These are phyloP conservation scores for Sebastes melanostomus DNA, from an alignment of 2,797 vertebrate species.

Conservation along the genomic window DNA sequence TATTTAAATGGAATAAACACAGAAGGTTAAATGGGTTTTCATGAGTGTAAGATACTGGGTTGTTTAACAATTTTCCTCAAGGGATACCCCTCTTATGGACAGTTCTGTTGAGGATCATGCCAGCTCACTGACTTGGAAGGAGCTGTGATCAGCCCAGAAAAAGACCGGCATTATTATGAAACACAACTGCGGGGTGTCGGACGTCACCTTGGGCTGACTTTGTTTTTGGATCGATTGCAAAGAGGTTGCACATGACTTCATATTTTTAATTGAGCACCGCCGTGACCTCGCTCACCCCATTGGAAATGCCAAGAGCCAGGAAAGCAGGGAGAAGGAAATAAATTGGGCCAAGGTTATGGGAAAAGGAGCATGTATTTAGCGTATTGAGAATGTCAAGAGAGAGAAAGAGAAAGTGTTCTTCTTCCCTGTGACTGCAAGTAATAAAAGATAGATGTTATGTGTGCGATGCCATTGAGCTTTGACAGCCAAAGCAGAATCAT, in stretches of 20 bases:
- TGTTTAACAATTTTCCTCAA: background rate
- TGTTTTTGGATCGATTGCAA: slow-evolving; percentile 78
- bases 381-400: slow-evolving; percentile 11
- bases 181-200: slow-evolving; percentile 38
- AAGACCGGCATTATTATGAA: slow-evolving; percentile 52
- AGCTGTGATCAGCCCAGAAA: slow-evolving; percentile 32
- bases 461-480: slow-evolving; percentile 31
- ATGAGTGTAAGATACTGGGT: background rate
- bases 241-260: slow-evolving; percentile 66
- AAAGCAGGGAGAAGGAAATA: slow-evolving; percentile 41
- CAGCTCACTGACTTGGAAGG: slow-evolving; percentile 22
- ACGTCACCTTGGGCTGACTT: slow-evolving; percentile 82
- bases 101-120: slow-evolving; percentile 5
- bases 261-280: slow-evolving; percentile 81
- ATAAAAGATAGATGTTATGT: slow-evolving; percentile 56
- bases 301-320: slow-evolving; percentile 65
- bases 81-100: slow-evolving; percentile 17
- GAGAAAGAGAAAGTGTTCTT: slow-evolving; percentile 11
- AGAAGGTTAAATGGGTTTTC: background rate
- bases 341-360: slow-evolving; percentile 80
- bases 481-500: slow-evolving; percentile 31
- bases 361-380: slow-evolving; percentile 61
- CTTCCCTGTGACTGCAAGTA: slow-evolving; percentile 18
- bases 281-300: slow-evolving; percentile 54
- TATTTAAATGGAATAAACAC: background rate